Evolutionary conservation across 2,888 invertebrate species (phyloP).

Genomic region (Tetanocera ferruginea): DNA sequence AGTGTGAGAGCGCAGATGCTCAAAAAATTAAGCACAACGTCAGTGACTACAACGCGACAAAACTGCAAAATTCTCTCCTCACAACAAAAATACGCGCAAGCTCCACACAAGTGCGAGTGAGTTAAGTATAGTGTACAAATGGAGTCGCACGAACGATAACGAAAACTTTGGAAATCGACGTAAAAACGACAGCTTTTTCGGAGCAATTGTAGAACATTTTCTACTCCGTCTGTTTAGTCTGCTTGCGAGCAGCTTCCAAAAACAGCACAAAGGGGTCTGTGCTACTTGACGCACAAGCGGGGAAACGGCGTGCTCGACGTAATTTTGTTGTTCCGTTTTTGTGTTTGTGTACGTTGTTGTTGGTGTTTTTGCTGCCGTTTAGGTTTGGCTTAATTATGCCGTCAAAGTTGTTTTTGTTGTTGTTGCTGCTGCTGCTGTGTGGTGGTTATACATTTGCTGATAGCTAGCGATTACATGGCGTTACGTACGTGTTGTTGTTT

Average conservation of each 20-base stretch:
- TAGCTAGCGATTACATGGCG: constrained; percentile 16
- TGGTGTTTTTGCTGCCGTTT: constrained; percentile 4
- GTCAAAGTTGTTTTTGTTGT: constrained; percentile 1
- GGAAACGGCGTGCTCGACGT: constrained; percentile 46
- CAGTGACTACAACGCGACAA: constrained; percentile 1
- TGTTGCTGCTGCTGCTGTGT: background rate
- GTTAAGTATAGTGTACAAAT: background rate
- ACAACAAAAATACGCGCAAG: background rate
- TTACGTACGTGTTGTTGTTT: background rate
- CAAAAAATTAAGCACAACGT: background rate
- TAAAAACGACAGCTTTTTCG: background rate
- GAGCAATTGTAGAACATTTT: constrained; percentile 33
- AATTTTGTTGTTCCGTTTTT: constrained; percentile 10
- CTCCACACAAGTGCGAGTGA: background rate
- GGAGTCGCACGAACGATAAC: background rate
- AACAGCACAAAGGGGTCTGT: constrained; percentile 33
- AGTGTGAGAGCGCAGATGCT: background rate
- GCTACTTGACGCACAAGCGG: constrained; percentile 31
- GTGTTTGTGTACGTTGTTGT: constrained; percentile 11
- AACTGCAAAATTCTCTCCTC: background rate
- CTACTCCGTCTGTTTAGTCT: constrained; percentile 39
- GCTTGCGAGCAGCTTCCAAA: constrained; percentile 40
- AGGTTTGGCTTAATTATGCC: constrained; percentile 5
- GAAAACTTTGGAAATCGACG: constrained; percentile 9
- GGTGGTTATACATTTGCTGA: background rate